phyloP scores from a whole-genome alignment of 2,113 vertebrate species.

The Myiozetetes cayanensis region DNA sequence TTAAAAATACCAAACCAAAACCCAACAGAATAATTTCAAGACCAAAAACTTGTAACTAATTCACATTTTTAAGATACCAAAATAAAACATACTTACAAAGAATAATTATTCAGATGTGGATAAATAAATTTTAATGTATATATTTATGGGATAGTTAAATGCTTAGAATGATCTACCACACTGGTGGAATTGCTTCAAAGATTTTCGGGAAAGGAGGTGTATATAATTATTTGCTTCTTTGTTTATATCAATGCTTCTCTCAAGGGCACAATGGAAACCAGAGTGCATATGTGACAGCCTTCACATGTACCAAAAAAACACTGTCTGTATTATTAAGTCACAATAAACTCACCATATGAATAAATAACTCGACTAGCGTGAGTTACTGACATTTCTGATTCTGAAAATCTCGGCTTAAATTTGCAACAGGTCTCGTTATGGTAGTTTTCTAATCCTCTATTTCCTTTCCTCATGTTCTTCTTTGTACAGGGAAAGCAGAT shows the following conservation, averaged over 20 bases:
- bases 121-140: slow-evolving; percentile 51
- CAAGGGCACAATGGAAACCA: not conserved
- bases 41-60: not conserved
- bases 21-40: not conserved
- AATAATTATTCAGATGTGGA: slow-evolving; percentile 14
- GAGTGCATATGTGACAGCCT: not conserved
- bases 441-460: not conserved
- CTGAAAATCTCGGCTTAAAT: not conserved
- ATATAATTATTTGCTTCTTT: slow-evolving; percentile 49
- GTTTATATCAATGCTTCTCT: slow-evolving; percentile 13
- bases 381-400: not conserved
- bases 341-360: slow-evolving; percentile 27
- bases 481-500: not conserved
- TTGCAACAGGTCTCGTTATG: not conserved
- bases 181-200: not conserved
- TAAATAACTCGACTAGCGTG: not conserved
- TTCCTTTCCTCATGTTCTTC: not conserved
- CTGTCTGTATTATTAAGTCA: slow-evolving; percentile 3
- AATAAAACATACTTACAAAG: not conserved
- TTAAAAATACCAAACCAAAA: not conserved
- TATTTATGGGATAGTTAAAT: slow-evolving; percentile 24
- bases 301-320: not conserved
- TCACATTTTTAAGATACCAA: slow-evolving; percentile 17
- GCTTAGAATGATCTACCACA: slow-evolving; percentile 6
- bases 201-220: slow-evolving; percentile 56